Conservation (phyloP, 1,140 invertebrate genomes). For the Drosophila mauritiana region DNA sequence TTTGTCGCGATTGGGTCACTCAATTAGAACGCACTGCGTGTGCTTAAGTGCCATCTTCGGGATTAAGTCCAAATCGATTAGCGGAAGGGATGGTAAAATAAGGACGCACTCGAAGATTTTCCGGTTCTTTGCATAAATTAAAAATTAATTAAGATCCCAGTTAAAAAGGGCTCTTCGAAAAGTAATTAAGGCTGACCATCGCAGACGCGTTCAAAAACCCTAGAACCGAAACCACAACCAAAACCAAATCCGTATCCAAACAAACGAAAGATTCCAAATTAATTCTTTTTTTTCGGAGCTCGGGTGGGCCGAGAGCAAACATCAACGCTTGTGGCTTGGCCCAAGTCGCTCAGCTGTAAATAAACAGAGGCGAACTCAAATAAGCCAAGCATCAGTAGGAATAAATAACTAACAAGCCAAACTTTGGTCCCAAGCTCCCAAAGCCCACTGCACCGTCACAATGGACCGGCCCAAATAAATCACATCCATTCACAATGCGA, state of each 20-base stretch:
- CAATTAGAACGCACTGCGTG: conserved; percentile 37
- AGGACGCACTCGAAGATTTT: conserved; percentile 17
- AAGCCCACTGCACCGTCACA: conserved; percentile 22
- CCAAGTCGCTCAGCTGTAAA: conserved; percentile 75
- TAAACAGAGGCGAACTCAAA: conserved; percentile 77
- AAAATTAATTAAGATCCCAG: conserved; percentile 73
- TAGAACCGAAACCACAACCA: conserved; percentile 6
- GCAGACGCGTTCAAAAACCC: conserved; percentile 16
- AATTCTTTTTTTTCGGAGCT: conserved; percentile 9
- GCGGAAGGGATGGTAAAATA: conserved; percentile 38
- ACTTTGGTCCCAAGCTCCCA: conserved; percentile 50
- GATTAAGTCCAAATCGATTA: conserved; percentile 59
- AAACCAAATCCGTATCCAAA: conserved; percentile 23
- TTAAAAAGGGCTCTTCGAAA: conserved; percentile 39
- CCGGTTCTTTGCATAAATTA: conserved; percentile 64
- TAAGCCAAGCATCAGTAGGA: conserved; percentile 76
- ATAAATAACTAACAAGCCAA: conserved; percentile 73
- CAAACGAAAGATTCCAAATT: conserved; percentile 23
- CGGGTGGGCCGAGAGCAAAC: conserved; percentile 46
- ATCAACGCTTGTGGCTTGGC: conserved; percentile 36
- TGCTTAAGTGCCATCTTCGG: conserved; percentile 55
- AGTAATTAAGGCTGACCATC: conserved; percentile 73
- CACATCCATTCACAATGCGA: conserved; percentile 62
- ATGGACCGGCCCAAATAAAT: conserved; percentile 54
- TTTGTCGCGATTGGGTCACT: conserved; percentile 33